Evolutionary conservation across 1,140 invertebrate genomes (phyloP).

Genomic region (Caenorhabditis inopinata): DNA sequence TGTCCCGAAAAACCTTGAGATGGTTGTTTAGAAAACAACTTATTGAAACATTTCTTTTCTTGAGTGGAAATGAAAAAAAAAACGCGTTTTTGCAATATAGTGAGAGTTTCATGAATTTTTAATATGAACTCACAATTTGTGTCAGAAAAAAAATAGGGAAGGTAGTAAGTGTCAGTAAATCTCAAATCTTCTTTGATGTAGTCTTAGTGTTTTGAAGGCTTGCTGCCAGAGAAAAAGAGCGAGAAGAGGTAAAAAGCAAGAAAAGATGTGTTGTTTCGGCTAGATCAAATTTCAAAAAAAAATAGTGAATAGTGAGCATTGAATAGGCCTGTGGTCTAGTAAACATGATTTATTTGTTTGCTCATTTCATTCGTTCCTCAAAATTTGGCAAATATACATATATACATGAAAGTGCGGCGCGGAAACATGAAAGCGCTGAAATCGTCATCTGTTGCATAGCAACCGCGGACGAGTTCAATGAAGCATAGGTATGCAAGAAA

Average conservation of each 20-base stretch:
- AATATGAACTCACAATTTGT: neutral
- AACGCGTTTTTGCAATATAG: too few relatives aligned
- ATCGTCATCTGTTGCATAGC: neutral
- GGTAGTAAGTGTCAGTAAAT: neutral
- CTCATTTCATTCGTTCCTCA: conserved; percentile 8
- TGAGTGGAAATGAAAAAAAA: neutral
- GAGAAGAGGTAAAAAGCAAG: neutral
- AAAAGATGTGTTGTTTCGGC: conserved; percentile 14
- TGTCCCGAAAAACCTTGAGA: conserved; percentile 18
- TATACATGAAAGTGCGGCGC: neutral
- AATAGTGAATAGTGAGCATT: conserved; percentile 20
- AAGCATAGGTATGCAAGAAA: conserved; percentile 13
- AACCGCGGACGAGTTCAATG: neutral
- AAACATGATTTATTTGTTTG: conserved; percentile 18
- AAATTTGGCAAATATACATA: conserved; percentile 11
- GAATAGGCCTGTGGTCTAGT: neutral
- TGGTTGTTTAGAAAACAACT: conserved; percentile 27
- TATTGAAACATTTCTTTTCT: neutral
- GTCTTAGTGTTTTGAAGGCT: neutral
- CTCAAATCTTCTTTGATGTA: neutral
- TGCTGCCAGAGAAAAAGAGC: neutral
- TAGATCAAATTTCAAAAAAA: conserved; percentile 30
- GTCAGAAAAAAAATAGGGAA: neutral
- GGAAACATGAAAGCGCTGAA: neutral
- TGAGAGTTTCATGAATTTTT: too few relatives aligned